Base-by-base conservation (phyloP, 2,888 invertebrate species). In the Amphipoea lucens region DNA sequence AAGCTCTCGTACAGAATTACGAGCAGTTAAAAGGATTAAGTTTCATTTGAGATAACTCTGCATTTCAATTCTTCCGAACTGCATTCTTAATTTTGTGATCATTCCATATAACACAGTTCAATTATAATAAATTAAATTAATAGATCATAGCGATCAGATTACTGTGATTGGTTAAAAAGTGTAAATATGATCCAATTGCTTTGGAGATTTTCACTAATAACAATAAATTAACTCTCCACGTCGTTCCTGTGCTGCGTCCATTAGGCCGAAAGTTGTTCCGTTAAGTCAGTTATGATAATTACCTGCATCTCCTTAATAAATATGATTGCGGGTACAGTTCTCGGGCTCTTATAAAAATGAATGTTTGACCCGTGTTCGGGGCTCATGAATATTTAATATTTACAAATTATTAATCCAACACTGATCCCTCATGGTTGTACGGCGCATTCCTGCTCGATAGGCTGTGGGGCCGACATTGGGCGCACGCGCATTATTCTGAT, bases 311-410 rank as follows among this genome's bases (percentile, higher is more conserved):
- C 94, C 94, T 95, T 96, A 94, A 95, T 95, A 95, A 95, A 96
- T 95, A 95, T 92, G 92, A 94, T 94, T 92, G 92, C 94, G 92
- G 93, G 92, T 91, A 92, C 93, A 94, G 94, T 94, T 94, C 92
- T 93, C 89, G 90, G 92, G 91, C 92, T 94, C 93, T 93, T 95
- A 95, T 93, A 95, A 96, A 89, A 95, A 94, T 92, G 93, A 94
- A 94, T 94, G 94, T 94, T 95, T 96, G 96, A 95, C 96, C 95
- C 95, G 94, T 95, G 95, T 94, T 94, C 89, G 90, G 88, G 83
- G 78, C 95, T 96, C 96, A 96, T 96, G 96, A 96, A 96, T 96
- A 96, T 96, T 95, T 96, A 96, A 96, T 96, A 96, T 96, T 96
- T 95, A 96, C 96, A 96, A 96, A 96, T 96, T 96, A 96, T 96